Evolutionary conservation across 2,888 invertebrate species (phyloP), one percentile per base, ranked within the genome.

Genomic region (Spilosoma lubricipeda): DNA sequence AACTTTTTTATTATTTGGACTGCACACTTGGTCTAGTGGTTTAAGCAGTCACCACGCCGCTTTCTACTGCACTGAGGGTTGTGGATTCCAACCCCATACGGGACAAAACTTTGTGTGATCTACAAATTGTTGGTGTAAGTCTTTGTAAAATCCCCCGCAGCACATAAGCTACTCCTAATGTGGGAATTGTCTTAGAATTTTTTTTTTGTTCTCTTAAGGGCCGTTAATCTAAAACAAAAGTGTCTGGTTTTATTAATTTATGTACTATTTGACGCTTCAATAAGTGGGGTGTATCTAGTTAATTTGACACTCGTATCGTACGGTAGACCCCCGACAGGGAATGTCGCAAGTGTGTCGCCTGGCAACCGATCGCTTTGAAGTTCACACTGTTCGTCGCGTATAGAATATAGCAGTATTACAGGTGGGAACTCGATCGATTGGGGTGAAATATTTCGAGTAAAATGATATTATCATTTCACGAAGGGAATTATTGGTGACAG

Each of bases 271-370:
- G 78, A 56, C 79, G 77, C 77, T 65, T 59, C 30, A 64, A 67
- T 30, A 27, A 74, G 56, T 67, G 45, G 70, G 72, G 82, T 77
- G 78, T 77, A 66, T 59, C 67, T 71, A 72, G 74, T 77, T 77
- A 77, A 80, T 82, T 82, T 79, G 63, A 78, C 77, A 77, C 77
- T 79, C 75, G 71, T 73, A 72, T 82, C 72, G 77, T 78, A 80
- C 72, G 77, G 73, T 74, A 75, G 77, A 82, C 80, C 74, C 70
- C 77, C 77, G 77, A 71, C 81, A 72, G 67, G 82, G 77, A 73
- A 81, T 82, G 82, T 69, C 77, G 71, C 70, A 27, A 45, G 67
- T 64, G 45, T 52, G 76, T 72, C n/a, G 45, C 75, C 48, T 69
- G 56, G 75, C 72, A 75, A 75, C 75, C 48, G 27, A 68, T 63